Evolutionary conservation across 2,888 invertebrate genomes (phyloP), one percentile per base, ranked within the genome.

Genomic region (Leptarthrus brevirostris): DNA sequence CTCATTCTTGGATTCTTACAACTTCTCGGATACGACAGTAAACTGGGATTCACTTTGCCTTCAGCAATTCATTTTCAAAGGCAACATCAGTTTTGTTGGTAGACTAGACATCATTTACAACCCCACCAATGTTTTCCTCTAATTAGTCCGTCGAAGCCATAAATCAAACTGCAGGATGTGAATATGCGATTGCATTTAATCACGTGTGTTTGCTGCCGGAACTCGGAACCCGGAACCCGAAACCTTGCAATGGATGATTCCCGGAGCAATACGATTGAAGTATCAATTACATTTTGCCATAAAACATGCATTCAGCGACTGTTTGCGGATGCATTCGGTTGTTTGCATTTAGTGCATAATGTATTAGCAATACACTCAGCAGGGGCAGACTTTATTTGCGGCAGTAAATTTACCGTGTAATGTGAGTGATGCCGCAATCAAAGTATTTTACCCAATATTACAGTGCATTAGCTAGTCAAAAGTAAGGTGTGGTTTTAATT

Each of bases 261-360:
- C 69, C 47, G 69, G 24, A 52, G 52, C 69, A 16, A 20, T 12
- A 69, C 22, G 49, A 69, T 69, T 49, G 52, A 69, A 69, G 69
- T 69, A 49, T 77, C 78, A 77, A 78, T 78, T 77, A 77, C 78
- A 78, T 76, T 78, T 77, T 70, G 74, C 58, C 75, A 77, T 77
- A 77, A 77, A 77, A 77, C 77, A 78, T 78, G 77, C 74, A 78
- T 77, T 76, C 77, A 58, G 75, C 69, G 76, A 77, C 76, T 78
- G 77, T 78, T 78, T 78, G 77, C 77, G 75, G 76, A 78, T 78
- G 77, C 77, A 78, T 78, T 78, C 75, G 72, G 72, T 75, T 78
- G 76, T 78, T 78, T 78, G 76, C 75, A 61, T 74, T 77, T 72
- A 69, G 49, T 56, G 74, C 74, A 74, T 74, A 74, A 72, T 66